Evolutionary conservation across 2,113 vertebrate genomes (phyloP).

Genomic region (Neolamprologus kungweensis): DNA sequence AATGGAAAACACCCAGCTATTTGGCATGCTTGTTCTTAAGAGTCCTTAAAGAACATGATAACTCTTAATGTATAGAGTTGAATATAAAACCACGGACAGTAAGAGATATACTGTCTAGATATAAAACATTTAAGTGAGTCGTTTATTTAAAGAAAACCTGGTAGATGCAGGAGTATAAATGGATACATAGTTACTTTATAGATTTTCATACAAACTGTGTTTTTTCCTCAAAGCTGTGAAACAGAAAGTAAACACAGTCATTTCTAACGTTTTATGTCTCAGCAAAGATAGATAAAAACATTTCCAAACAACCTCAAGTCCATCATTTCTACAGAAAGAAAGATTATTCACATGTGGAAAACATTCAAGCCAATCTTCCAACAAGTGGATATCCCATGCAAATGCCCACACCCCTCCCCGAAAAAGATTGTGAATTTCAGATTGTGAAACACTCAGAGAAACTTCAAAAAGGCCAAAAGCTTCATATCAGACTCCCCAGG

Average conservation of each 20-base stretch:
- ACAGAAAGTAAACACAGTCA: neutral
- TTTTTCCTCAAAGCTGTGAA: neutral
- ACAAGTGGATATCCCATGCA: neutral
- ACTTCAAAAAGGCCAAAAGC: neutral
- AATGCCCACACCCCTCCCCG: neutral
- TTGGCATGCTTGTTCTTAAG: neutral
- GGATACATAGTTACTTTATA: neutral
- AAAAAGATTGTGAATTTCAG: neutral
- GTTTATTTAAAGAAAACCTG: neutral
- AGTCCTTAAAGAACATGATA: neutral
- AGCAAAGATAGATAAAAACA: neutral
- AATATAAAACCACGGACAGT: neutral
- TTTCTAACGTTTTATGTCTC: neutral
- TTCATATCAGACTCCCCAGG: neutral
- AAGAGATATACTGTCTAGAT: neutral
- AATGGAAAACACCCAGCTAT: neutral
- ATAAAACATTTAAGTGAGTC: neutral
- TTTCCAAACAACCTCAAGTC: neutral
- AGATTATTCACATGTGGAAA: neutral
- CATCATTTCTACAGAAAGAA: neutral
- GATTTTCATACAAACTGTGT: neutral
- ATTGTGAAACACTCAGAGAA: neutral
- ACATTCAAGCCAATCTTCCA: neutral
- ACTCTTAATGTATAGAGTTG: neutral
- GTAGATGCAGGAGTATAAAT: neutral